Base-by-base conservation (phyloP, 2,797 vertebrate genomes). In the Sparus aurata region DNA sequence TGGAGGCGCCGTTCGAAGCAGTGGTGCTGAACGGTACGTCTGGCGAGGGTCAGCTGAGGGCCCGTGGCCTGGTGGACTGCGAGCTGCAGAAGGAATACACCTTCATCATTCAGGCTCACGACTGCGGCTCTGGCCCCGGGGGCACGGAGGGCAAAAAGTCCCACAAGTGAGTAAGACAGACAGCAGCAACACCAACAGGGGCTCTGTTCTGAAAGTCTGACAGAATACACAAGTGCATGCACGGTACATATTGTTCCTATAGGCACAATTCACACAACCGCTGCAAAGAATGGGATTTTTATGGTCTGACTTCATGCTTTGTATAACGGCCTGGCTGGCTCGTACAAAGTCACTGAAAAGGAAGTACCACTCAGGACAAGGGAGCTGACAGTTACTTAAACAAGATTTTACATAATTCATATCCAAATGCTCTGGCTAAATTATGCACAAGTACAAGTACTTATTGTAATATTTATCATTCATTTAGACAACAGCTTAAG, bases 91-190 rank as follows among this genome's bases (percentile, higher is more conserved):
- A 98, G 89, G 98, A 99, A 68, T 99, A 98, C 83, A 98, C 97
- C 0, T 99, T 99, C 91, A 96, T 98, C 94, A 98, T 99, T 88
- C 98, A 99, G 90, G 98, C 98, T 38, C 97, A 98, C 0, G 98
- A 99, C 81, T 99, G 98, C 3, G 98, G 98, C 0, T 94, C 96
- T 0, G 96, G 97, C 49, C 95, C 96, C 7, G 87, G 77, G 52
- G 97, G 97, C 84, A 94, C 82, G 0, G 96, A 96, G 92, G 96
- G 96, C 95, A 99, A 98, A 80, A 99, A 98, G 94, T 99, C 98
- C 27, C 98, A 99, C 95, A 99, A 99, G 98, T 99, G 83, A 94
- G 97, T 96, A 54, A 73, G 70, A 77, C n/a, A 15, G 67, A 75
- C 46, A 18, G 10, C 6, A 23, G 43, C 25, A 38, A 3, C 16